Base-by-base conservation (phyloP, 2,888 invertebrate species). In the Drosophila demipolita region DNA sequence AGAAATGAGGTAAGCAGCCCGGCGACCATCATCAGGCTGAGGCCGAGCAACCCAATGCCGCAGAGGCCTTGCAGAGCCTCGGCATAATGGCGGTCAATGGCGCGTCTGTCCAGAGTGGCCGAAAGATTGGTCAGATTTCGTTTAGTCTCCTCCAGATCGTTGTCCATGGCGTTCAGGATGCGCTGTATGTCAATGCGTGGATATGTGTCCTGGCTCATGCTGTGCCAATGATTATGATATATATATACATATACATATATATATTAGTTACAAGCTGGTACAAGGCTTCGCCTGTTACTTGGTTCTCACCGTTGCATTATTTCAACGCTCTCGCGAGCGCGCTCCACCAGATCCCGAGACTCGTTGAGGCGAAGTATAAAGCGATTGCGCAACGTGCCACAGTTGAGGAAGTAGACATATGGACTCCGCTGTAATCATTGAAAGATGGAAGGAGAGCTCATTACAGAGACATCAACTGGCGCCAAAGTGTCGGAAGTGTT, bases 1-100 rank as follows among this genome's bases (percentile, higher is more conserved):
- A 98, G 94, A 82, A 99, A 95, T 32, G 98, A 98, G 60, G 98
- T 97, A 35, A 96, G 95, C 38, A 97, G 94, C 26, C 98, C 96
- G n/a, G 98, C 97, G 62, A 97, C 94, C 93, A 98, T 95, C 95
- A 99, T 97, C 67, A 98, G 95, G 17, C 96, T 96, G 60, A 98
- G 93, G 50, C 97, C 98, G 92, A 95, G 95, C 93, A 98, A 92
- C 45, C 97, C 97, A 17, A 96, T 95, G 86, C 96, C 96, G 93
- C 98, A 98, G 26, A 97, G 94, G 11, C 97, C 96, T 67, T 96
- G 94, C 40, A 97, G 95, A 4, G 97, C 97, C 53, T 95, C 94
- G 77, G 96, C 95, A 93, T 98, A 98, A 93, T 97, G 96, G 11
- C 95, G 95, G 91, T 98, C 96, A 81, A 98, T 95, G 82, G 95